These are phyloP conservation scores for Antheraea assamensis DNA, from an alignment of 2,888 invertebrate species.

Conservation along the genomic window DNA sequence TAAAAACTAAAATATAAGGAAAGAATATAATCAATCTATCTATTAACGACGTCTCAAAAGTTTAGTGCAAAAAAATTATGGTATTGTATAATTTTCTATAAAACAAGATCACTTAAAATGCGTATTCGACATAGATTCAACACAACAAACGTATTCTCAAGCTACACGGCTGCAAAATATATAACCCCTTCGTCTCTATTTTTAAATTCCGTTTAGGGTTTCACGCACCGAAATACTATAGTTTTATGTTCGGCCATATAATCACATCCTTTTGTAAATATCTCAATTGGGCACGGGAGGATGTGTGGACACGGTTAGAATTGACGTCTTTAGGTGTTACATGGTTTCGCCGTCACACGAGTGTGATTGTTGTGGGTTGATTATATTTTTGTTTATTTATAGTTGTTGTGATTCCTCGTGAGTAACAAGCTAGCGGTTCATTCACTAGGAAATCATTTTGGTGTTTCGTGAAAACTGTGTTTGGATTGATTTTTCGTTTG, in stretches of 20 bases:
- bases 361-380: not conserved
- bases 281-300: constrained; percentile 79
- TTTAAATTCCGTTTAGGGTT: constrained; percentile 60
- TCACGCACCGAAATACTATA: constrained; percentile 61
- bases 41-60: not conserved
- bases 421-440: too few relatives aligned
- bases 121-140: not conserved
- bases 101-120: not conserved
- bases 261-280: constrained; percentile 80
- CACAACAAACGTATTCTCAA: not conserved
- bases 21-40: not conserved
- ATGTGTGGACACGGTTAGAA: constrained; percentile 69
- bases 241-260: constrained; percentile 77
- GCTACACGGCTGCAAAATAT: constrained; percentile 10
- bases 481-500: too few relatives aligned
- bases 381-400: not conserved
- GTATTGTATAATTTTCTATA: not conserved
- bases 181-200: constrained; percentile 35
- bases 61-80: not conserved
- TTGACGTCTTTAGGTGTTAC: constrained; percentile 66
- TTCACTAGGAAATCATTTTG: too few relatives aligned
- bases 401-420: too few relatives aligned
- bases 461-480: too few relatives aligned
- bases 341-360: constrained; percentile 24
- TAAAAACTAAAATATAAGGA: not conserved